Base-by-base conservation (phyloP, 2,888 invertebrate species). In the Lithodes maja region DNA sequence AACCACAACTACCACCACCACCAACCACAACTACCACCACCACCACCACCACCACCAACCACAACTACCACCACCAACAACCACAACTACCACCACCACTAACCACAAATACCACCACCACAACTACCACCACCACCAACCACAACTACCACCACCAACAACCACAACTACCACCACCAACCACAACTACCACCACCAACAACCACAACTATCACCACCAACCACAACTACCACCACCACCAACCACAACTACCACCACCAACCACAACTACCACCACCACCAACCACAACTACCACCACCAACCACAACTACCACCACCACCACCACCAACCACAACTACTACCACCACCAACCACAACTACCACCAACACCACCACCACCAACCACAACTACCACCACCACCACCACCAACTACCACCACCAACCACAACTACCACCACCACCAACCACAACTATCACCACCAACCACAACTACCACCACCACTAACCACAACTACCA, bases 1-100 rank as follows among this genome's bases (percentile, higher is more conserved):
- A n/a, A n/a, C n/a, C n/a, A n/a, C n/a, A n/a, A n/a, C n/a, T 3
- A 78, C 52, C 78, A 78, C 15, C 78, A 78, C n/a, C 7, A 78
- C 53, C 78, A n/a, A 52, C 53, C 78, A 78, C 53, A n/a, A 12
- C 61, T 61, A 61, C 61, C 61, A 61, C 12, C 7, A 7, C 61
- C 12, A 61, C 7, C 75, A 17, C 17, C 17, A 1, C 9, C 17
- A 3, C 9, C 33, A 17, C 3, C 49, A 2, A 33, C 17, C 7
- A 2, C 49, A 0, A 33, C 17, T 15, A 33, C 7, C 15, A 2
- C 50, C 53, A 50, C 50, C 50, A n/a, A 52, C n/a, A 15, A 78
- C n/a, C 78, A 78, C n/a, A 74, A 15, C 61, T 1, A 61, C 61
- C 61, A 61, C 12, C 12, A 61, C 61, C 61, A 7, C 7, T n/a